A percentile compares a stretch with the other conserved stretches of the same genome.
Conservation (phyloP, 2,888 invertebrate species). For the Apeira syringaria region DNA sequence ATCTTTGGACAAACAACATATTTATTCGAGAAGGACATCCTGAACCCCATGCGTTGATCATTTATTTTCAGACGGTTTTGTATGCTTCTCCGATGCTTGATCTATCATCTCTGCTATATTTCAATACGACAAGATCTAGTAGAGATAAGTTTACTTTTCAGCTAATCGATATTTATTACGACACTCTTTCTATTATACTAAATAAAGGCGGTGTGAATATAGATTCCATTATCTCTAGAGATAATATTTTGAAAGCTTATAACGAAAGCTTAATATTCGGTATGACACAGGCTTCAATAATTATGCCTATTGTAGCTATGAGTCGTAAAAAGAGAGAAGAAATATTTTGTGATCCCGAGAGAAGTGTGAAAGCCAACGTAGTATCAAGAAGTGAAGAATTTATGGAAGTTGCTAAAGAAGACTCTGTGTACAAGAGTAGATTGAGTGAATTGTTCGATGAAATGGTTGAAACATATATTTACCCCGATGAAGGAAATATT, state of each 20-base stretch:
- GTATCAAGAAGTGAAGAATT: constrained; percentile 60
- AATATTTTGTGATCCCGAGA: constrained; percentile 53
- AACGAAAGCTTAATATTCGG: constrained; percentile 59
- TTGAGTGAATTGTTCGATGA: constrained; percentile 82
- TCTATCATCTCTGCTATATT: constrained; percentile 78
- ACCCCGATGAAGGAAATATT: constrained; percentile 6
- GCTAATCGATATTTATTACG: constrained; percentile 82
- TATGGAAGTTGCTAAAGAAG: constrained; percentile 51
- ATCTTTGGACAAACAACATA: constrained; percentile 86
- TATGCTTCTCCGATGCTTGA: constrained; percentile 88
- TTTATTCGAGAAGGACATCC: constrained; percentile 68
- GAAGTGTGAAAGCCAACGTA: constrained; percentile 41
- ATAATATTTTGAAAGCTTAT: constrained; percentile 44
- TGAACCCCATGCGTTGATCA: constrained; percentile 75
- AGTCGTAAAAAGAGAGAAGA: constrained; percentile 44
- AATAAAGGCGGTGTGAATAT: constrained; percentile 46
- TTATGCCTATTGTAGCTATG: constrained; percentile 60
- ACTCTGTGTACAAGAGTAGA: constrained; percentile 57
- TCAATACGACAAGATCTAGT: constrained; percentile 74
- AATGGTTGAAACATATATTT: constrained; percentile 74
- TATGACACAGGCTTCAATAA: constrained; percentile 62
- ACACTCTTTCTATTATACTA: constrained; percentile 66
- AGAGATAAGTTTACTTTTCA: constrained; percentile 64
- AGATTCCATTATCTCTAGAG: constrained; percentile 42
- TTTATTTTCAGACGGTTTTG: constrained; percentile 88